Conservation (phyloP, 2,888 invertebrate genomes). For the Xestia rhomboidea region DNA sequence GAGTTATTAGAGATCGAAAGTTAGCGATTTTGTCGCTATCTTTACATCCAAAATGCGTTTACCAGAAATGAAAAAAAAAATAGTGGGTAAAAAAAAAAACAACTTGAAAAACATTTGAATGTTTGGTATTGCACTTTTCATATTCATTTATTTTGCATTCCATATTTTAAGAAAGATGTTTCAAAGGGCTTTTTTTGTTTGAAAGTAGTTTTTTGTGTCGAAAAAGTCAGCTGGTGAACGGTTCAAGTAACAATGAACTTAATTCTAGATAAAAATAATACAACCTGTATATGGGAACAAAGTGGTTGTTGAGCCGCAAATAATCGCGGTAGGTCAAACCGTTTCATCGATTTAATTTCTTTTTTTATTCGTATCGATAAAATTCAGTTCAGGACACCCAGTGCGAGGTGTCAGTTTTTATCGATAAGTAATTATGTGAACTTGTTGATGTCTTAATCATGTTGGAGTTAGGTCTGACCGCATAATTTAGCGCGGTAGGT, state of each 20-base stretch:
- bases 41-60: too few species aligned
- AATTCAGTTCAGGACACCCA: constrained; percentile 60
- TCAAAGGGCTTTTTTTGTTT: too few species aligned
- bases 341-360: constrained; percentile 47
- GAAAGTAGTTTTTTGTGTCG: neutral
- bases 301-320: constrained; percentile 23
- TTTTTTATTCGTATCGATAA: constrained; percentile 47
- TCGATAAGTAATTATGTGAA: constrained; percentile 53
- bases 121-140: neutral
- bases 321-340: constrained; percentile 27
- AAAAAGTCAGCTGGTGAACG: neutral
- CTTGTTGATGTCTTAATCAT: constrained; percentile 58
- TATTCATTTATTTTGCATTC: too few species aligned
- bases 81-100: too few species aligned
- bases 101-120: too few species aligned
- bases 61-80: too few species aligned
- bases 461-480: constrained; percentile 40
- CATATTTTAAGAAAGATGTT: too few species aligned
- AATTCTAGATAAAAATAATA: neutral
- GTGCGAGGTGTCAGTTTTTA: constrained; percentile 54
- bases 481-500: constrained; percentile 53
- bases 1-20: too few species aligned
- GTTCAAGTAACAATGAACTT: neutral
- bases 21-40: too few species aligned
- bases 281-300: neutral